Percentiles rank a stretch among this genome's conserved stretches.
Evolutionary conservation across 2,888 invertebrate species (phyloP).

Genomic region (Phragmatobia fuliginosa): DNA sequence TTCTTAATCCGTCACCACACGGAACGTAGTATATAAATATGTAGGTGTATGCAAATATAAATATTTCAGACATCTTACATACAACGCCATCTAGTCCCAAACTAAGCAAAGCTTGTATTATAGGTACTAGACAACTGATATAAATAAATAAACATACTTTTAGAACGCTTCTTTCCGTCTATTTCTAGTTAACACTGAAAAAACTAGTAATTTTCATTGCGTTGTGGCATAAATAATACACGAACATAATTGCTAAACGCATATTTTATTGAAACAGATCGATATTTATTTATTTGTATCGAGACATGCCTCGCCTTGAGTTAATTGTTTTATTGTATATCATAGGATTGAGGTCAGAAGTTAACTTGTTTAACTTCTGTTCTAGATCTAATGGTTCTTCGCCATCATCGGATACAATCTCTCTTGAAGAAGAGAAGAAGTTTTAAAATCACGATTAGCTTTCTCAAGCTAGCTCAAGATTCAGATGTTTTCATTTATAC

Average conservation of each 20-base stretch:
- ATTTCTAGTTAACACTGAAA: conserved; percentile 18
- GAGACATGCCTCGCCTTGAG: neutral
- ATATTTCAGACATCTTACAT: no score
- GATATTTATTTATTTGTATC: conserved; percentile 5
- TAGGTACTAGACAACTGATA: no score
- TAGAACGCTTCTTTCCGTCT: conserved; percentile 4
- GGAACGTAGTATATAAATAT: no score
- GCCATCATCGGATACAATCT: neutral
- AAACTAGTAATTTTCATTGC: conserved; percentile 2
- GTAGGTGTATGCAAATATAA: no score
- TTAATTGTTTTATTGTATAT: neutral
- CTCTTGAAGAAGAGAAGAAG: neutral
- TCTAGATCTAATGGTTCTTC: neutral
- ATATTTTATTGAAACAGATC: conserved; percentile 11
- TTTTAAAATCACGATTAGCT: neutral
- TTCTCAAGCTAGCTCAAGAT: no score
- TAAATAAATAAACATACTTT: no score
- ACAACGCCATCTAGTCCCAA: no score
- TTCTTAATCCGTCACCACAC: no score
- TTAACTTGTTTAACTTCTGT: neutral
- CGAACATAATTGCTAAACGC: conserved; percentile 16
- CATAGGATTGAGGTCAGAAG: neutral
- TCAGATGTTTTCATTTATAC: no score
- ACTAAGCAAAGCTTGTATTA: no score
- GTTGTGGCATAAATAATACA: neutral